A percentile compares a stretch with the other conserved stretches of the same genome.
These are phyloP conservation scores for Knipowitschia caucasica DNA, from an alignment of 2,797 vertebrate species.

Conservation along the genomic window DNA sequence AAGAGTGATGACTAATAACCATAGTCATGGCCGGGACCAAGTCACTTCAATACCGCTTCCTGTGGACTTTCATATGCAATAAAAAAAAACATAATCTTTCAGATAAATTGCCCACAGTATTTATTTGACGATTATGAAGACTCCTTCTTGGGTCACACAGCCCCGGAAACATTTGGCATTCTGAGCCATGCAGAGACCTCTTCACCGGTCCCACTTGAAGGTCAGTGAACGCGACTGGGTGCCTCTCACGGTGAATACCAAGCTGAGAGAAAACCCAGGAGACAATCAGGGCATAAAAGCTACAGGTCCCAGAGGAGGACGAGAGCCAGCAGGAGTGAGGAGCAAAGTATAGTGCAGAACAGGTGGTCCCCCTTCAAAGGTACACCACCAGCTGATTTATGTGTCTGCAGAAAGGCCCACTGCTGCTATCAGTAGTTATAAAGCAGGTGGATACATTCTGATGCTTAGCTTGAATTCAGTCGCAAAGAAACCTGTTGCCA, in stretches of 20 bases:
- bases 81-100: neutral
- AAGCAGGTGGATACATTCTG: constrained; percentile 3
- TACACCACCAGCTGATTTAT: constrained; percentile 55
- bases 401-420: constrained; percentile 45
- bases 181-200: constrained; percentile 34
- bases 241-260: constrained; percentile 66
- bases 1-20: neutral
- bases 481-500: too few species aligned
- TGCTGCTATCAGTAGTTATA: constrained; percentile 41
- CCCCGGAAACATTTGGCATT: constrained; percentile 52
- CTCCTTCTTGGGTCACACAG: constrained; percentile 39
- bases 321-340: constrained; percentile 23
- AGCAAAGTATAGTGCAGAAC: constrained; percentile 30
- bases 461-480: neutral
- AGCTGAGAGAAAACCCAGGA: constrained; percentile 46
- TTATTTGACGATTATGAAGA: constrained; percentile 28
- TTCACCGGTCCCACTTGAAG: constrained; percentile 51
- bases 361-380: constrained; percentile 65
- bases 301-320: constrained; percentile 20
- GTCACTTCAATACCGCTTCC: neutral
- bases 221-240: constrained; percentile 50
- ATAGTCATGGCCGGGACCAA: neutral
- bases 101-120: constrained; percentile 23
- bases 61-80: neutral
- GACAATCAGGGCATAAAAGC: constrained; percentile 61